These are phyloP conservation scores for Drosophila grimshawi DNA, from an alignment of 1,140 invertebrate genomes.

Conservation along the genomic window DNA sequence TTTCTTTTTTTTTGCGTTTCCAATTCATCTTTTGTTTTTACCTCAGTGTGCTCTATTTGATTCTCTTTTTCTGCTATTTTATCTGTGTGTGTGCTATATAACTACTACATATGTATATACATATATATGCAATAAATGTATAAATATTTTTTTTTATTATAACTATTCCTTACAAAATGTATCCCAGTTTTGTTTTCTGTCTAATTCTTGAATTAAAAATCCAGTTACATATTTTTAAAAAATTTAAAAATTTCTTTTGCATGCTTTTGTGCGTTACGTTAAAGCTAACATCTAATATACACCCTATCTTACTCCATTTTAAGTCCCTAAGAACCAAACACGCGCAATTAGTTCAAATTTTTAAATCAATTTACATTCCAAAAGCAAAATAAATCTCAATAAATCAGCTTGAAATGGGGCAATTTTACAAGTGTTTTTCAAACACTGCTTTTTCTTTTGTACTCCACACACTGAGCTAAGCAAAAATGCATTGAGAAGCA, in stretches of 20 bases:
- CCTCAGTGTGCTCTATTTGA: constrained; percentile 50
- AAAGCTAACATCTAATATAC: constrained; percentile 32
- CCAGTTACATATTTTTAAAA: constrained; percentile 6
- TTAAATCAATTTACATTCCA: constrained; percentile 35
- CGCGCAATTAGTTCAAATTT: neutral
- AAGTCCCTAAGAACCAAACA: neutral
- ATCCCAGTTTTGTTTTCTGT: constrained; percentile 22
- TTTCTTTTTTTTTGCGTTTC: constrained; percentile 61
- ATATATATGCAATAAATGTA: constrained; percentile 1
- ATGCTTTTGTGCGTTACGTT: constrained; percentile 56
- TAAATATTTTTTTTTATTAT: neutral
- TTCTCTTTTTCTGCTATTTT: constrained; percentile 12
- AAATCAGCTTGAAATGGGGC: neutral
- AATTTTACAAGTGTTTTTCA: neutral
- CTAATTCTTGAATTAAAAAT: constrained; percentile 11
- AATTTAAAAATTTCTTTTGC: constrained; percentile 52
- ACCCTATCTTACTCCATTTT: constrained; percentile 6
- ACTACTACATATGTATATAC: constrained; percentile 6
- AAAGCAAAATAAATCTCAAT: neutral
- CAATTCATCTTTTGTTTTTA: constrained; percentile 31
- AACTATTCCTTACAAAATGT: constrained; percentile 15
- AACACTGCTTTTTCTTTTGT: constrained; percentile 1
- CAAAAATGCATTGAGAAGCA: constrained; percentile 19
- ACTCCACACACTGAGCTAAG: constrained; percentile 25
- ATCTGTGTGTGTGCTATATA: constrained; percentile 38